Percentiles rank a stretch among this genome's conserved stretches.
phyloP scores from a whole-genome alignment of 2,797 vertebrate species.

The Tenualosa thibaudeaui region DNA sequence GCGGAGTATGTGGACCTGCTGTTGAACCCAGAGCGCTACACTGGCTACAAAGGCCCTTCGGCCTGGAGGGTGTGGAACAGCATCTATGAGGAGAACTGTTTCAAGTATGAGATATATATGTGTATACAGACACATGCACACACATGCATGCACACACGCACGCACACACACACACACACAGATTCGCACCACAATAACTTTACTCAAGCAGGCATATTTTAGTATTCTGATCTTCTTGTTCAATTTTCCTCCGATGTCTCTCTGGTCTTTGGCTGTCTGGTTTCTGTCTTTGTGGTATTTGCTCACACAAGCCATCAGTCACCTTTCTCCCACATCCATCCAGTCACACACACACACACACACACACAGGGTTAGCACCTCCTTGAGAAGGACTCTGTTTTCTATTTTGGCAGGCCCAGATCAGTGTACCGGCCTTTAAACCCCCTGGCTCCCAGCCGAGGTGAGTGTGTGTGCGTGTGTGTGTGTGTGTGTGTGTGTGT shows the following conservation, averaged over 20 bases:
- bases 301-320: not conserved
- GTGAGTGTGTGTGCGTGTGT: slow-evolving; percentile 64
- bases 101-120: slow-evolving; percentile 74
- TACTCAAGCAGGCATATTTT: not conserved
- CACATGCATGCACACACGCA: not conserved
- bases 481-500: not conserved
- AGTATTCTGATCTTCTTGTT: too few relatives aligned
- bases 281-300: not conserved
- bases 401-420: slow-evolving; percentile 78
- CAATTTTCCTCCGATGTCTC: too few relatives aligned
- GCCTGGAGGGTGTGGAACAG: slow-evolving; percentile 90
- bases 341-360: not conserved
- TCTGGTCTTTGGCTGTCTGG: not conserved
- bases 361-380: not conserved
- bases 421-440: slow-evolving; percentile 97
- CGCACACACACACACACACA: not conserved
- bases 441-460: slow-evolving; percentile 85
- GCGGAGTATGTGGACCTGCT: slow-evolving; percentile 84
- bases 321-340: not conserved
- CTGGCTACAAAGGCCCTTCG: slow-evolving; percentile 84
- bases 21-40: slow-evolving; percentile 85
- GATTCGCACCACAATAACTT: not conserved
- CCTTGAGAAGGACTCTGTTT: slow-evolving; percentile 16
- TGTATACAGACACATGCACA: not conserved
- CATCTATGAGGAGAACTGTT: slow-evolving; percentile 90